Percentiles rank a stretch among this genome's conserved stretches.
Evolutionary conservation across 2,113 vertebrate species (phyloP).

Genomic region (Nannospalax galili): DNA sequence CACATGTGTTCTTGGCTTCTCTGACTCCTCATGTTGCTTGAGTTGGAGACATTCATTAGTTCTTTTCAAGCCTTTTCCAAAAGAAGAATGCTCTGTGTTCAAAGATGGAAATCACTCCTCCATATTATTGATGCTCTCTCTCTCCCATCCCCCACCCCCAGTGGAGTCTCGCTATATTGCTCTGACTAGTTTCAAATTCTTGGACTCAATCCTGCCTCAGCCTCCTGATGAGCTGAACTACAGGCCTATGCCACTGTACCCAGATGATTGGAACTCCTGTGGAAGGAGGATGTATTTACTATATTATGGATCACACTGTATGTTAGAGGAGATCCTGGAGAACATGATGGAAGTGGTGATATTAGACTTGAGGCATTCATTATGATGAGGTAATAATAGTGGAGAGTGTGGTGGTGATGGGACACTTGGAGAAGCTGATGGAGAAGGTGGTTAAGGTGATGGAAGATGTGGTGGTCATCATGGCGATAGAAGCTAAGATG

Average conservation of each 20-base stretch:
- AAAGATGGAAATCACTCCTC: conserved; percentile 6
- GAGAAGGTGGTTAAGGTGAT: background rate
- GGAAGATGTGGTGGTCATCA: background rate
- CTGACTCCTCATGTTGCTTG: background rate
- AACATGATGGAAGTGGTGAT: background rate
- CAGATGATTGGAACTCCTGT: background rate
- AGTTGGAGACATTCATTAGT: background rate
- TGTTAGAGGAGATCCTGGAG: background rate
- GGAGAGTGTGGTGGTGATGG: background rate
- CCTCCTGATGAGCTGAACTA: background rate
- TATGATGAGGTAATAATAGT: background rate
- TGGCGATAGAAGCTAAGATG: background rate
- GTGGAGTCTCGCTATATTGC: background rate
- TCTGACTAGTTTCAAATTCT: background rate
- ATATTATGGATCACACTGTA: background rate
- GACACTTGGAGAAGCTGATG: background rate
- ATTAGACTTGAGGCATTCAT: background rate
- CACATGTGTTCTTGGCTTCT: background rate
- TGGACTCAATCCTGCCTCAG: background rate
- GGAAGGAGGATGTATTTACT: background rate
- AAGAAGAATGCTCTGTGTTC: background rate
- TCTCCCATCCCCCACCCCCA: background rate
- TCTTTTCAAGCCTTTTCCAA: conserved; percentile 14
- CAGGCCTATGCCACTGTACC: background rate
- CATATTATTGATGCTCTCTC: background rate